Percentiles rank a stretch among this genome's conserved stretches.
These are phyloP conservation scores for Caenorhabditis uteleia DNA, from an alignment of 2,888 invertebrate genomes.

Conservation along the genomic window DNA sequence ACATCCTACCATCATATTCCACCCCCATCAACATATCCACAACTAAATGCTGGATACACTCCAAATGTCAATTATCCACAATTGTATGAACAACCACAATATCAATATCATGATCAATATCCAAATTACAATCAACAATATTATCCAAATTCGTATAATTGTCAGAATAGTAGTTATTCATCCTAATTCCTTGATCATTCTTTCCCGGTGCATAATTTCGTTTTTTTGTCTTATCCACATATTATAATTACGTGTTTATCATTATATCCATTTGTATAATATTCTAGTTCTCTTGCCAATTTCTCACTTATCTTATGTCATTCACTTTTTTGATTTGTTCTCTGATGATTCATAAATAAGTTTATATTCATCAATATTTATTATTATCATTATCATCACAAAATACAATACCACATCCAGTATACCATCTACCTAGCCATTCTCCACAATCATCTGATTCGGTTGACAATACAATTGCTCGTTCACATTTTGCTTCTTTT, in stretches of 20 bases:
- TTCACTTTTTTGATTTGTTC: too few relatives aligned
- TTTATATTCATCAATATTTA: too few relatives aligned
- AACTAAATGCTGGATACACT: conserved; percentile 22
- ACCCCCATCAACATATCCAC: conserved; percentile 18
- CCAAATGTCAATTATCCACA: conserved; percentile 31
- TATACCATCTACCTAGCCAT: conserved; percentile 47
- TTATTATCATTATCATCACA: conserved; percentile 54
- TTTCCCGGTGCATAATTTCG: too few relatives aligned
- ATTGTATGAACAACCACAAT: conserved; percentile 18
- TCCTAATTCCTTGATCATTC: too few relatives aligned
- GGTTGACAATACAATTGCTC: conserved; percentile 43
- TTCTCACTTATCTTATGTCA: too few relatives aligned
- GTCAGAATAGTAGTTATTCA: too few relatives aligned
- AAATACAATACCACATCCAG: conserved; percentile 62
- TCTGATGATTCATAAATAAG: too few relatives aligned
- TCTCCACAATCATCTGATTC: conserved; percentile 44
- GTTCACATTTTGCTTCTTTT: conserved; percentile 32
- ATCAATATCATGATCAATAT: neutral
- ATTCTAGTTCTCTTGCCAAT: too few relatives aligned
- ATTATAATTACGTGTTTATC: too few relatives aligned
- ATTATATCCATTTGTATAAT: too few relatives aligned
- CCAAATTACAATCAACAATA: too few relatives aligned
- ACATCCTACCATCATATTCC: conserved; percentile 24
- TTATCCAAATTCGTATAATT: neutral
- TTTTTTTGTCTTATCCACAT: too few relatives aligned